These are phyloP conservation scores for Egretta garzetta DNA, from an alignment of 2,113 vertebrate genomes.

Conservation along the genomic window DNA sequence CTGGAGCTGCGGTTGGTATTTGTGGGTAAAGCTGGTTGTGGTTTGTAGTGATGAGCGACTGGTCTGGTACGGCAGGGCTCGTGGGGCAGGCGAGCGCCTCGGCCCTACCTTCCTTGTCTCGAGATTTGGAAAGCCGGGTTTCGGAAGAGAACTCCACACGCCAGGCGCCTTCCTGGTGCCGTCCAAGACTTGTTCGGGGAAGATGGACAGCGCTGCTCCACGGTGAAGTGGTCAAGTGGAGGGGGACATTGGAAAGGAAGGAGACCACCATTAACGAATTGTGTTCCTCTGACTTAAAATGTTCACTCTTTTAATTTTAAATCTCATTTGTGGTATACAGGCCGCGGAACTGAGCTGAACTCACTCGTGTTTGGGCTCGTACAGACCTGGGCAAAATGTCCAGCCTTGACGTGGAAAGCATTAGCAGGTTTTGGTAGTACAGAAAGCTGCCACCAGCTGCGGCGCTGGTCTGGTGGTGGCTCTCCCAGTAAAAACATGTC, in stretches of 20 bases:
- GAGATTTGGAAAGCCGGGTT: fast-evolving
- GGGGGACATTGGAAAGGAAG: background rate
- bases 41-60: fast-evolving
- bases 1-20: fast-evolving
- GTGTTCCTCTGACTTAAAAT: fast-evolving
- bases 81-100: fast-evolving
- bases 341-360: background rate
- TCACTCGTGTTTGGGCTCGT: background rate
- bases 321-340: background rate
- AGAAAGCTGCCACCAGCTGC: background rate
- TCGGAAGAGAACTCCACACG: fast-evolving
- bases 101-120: too few relatives aligned
- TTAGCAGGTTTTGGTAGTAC: background rate
- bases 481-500: background rate
- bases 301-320: background rate
- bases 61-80: background rate
- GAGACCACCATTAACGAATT: fast-evolving
- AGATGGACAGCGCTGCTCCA: fast-evolving
- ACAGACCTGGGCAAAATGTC: background rate
- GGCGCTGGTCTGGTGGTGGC: background rate
- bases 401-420: background rate
- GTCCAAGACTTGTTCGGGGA: fast-evolving
- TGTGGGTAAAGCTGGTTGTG: fast-evolving
- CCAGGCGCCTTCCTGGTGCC: fast-evolving
- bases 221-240: fast-evolving